These are phyloP conservation scores for Erythrocebus patas DNA, from an alignment of 2,113 vertebrate species.

Conservation along the genomic window DNA sequence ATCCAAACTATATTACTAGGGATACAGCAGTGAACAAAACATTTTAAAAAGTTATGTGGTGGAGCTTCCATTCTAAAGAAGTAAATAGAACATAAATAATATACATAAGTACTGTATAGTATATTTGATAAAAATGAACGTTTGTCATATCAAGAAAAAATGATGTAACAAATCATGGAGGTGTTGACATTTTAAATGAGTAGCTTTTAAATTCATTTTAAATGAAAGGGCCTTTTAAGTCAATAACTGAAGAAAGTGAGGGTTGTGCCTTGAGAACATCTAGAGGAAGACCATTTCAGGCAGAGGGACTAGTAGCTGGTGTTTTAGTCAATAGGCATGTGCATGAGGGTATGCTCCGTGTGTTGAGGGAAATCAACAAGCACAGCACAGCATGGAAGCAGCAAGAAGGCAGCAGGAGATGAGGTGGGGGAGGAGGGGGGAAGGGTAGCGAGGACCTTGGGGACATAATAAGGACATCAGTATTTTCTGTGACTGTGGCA, in stretches of 20 bases:
- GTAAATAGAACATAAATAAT: neutral
- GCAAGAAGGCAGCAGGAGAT: neutral
- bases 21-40: neutral
- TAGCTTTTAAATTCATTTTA: no score
- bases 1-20: no score
- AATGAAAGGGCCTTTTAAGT: neutral
- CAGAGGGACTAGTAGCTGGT: neutral
- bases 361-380: neutral
- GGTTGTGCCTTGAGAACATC: neutral
- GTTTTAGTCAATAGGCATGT: no score
- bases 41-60: neutral
- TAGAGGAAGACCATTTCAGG: neutral
- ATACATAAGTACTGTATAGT: neutral
- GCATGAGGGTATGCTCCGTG: neutral
- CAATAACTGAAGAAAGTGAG: neutral
- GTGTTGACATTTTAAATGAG: neutral
- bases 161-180: neutral
- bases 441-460: neutral
- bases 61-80: neutral
- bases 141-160: neutral
- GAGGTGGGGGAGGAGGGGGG: neutral
- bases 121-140: neutral
- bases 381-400: neutral
- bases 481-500: neutral
- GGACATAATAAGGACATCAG: neutral